phyloP scores from a whole-genome alignment of 2,888 invertebrate species.

The Caenorhabditis auriculariae region DNA sequence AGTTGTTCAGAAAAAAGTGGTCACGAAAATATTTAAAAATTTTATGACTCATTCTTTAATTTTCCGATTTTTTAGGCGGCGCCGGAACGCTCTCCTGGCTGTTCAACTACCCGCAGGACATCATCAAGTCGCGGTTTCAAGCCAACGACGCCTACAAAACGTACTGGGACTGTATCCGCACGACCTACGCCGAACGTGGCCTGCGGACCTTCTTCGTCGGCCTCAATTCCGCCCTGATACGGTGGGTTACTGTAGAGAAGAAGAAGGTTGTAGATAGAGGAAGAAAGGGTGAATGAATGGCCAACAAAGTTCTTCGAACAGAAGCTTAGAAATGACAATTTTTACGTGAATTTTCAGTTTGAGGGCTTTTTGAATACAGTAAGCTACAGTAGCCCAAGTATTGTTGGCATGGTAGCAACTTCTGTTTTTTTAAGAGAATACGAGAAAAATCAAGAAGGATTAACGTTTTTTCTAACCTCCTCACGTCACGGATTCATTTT shows the following conservation, averaged over 20 bases:
- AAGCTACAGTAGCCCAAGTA: no score
- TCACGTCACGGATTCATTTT: neutral
- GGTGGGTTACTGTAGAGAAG: slow-evolving; percentile 27
- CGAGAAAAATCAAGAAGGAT: no score
- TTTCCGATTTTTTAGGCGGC: slow-evolving; percentile 65
- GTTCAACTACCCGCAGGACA: slow-evolving; percentile 83
- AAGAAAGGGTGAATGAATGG: no score
- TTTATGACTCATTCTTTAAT: neutral
- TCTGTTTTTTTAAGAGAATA: no score
- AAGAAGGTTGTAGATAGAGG: no score
- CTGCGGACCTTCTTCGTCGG: slow-evolving; percentile 72
- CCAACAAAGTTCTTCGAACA: no score
- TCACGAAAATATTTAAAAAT: neutral
- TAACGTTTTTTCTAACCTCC: no score
- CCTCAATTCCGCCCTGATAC: slow-evolving; percentile 54
- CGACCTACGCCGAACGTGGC: slow-evolving; percentile 76
- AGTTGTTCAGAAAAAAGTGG: slow-evolving; percentile 1
- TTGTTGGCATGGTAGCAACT: no score
- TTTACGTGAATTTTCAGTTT: no score
- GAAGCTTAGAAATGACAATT: no score
- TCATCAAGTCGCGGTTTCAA: slow-evolving; percentile 84
- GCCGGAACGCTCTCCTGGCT: slow-evolving; percentile 87
- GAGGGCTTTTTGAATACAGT: no score
- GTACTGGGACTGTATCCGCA: slow-evolving; percentile 76
- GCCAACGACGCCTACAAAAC: slow-evolving; percentile 64